Base-by-base conservation (phyloP, 2,797 vertebrate genomes). In the Gymnocypris eckloni region DNA sequence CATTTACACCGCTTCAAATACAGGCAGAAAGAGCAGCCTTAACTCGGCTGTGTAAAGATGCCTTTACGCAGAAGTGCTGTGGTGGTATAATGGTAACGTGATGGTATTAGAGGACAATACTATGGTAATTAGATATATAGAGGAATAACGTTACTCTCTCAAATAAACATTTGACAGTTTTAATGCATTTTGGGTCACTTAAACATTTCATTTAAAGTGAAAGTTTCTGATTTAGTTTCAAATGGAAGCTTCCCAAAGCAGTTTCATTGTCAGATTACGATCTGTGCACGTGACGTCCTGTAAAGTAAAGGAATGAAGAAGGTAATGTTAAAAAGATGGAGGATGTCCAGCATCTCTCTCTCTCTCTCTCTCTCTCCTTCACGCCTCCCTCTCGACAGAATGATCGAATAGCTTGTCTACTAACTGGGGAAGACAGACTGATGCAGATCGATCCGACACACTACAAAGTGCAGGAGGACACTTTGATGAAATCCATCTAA, bases 381-480 rank as follows among this genome's bases (percentile, higher is more conserved):
- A 54, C 39, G 9, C 73, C 73, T 79, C 79, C 18, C 28, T 84
- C 61, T 59, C 4, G 41, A 37, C 28, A 50, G 61, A 71, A 86
- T 61, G 79, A 88, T 84, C 81, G 78, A 86, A 79, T 81, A 59
- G 77, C 82, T 80, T 82, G 80, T 81, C 86, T 87, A 43, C 73
- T 71, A 45, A 76, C 52, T 78, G 54, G 75, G 18, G 78, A 80
- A 82, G 77, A 48, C 50, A 81, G 82, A 89, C 80, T 84, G 86
- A 87, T 88, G 75, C 69, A 4, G 41, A 70, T 89, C 86, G 84
- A 89, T 89, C 28, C 7, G 9, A 37, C 66, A 33, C 81, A 56
- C 82, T 71, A 16, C 64, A 18, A 83, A 16, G 28, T 84, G 78
- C 28, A 59, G 86, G 54, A 45, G 41, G 54, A 64, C 59, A 67